Conservation (phyloP, 37 sponge, comb jelly and placozoan genomes). For the Ianthella basta region DNA sequence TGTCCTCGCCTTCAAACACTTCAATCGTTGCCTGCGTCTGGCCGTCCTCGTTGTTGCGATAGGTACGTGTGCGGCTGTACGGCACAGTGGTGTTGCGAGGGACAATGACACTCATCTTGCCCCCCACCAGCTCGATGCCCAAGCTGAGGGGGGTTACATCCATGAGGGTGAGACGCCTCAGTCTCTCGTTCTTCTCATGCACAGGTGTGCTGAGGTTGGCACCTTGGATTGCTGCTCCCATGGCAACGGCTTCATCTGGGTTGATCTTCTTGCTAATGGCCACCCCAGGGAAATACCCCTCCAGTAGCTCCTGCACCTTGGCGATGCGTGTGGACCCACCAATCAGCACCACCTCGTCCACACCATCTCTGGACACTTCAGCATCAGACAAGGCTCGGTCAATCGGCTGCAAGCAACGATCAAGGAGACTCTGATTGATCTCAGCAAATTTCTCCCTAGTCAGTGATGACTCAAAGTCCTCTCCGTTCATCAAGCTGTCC, state of each 20-base stretch:
- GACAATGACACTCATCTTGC: constrained; percentile 85
- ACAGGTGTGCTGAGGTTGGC: constrained; percentile 73
- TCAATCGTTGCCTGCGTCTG: constrained; percentile 81
- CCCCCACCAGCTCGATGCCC: constrained; percentile 85
- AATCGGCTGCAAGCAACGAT: constrained; percentile 71
- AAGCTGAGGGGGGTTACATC: constrained; percentile 90
- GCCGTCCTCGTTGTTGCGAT: constrained; percentile 88
- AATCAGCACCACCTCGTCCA: constrained; percentile 87
- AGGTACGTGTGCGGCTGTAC: constrained; percentile 78
- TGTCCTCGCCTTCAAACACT: constrained; percentile 93
- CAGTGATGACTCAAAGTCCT: constrained; percentile 86
- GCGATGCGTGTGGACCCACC: constrained; percentile 91
- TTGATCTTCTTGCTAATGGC: constrained; percentile 88
- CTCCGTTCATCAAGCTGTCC: constrained; percentile 83
- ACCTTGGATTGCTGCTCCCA: constrained; percentile 95
- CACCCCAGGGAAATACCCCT: constrained; percentile 61
- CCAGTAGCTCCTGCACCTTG: constrained; percentile 71
- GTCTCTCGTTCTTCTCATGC: constrained; percentile 63
- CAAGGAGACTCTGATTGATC: constrained; percentile 68
- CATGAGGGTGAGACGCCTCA: constrained; percentile 86
- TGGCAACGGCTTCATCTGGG: constrained; percentile 95
- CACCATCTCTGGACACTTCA: constrained; percentile 44
- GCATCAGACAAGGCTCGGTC: constrained; percentile 79
- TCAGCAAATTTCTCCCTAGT: constrained; percentile 82
- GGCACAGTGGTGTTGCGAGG: constrained; percentile 92